Base-by-base conservation (phyloP, 2,113 vertebrate genomes). In the Phocoena phocoena region DNA sequence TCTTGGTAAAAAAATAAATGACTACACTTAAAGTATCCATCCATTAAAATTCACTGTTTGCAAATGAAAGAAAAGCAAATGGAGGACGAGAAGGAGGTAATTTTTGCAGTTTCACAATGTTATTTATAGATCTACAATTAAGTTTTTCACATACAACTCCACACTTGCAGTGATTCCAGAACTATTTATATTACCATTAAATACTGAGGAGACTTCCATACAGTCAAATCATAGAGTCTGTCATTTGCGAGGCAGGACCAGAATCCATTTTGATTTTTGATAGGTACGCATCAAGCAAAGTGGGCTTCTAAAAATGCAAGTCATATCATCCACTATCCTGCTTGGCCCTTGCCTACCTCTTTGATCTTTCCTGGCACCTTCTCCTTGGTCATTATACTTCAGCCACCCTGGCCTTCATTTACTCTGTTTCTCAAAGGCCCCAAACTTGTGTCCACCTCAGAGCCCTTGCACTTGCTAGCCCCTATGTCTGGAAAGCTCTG, bases 201-300 rank as follows among this genome's bases (percentile, higher is more conserved):
- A 93, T 93, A 88, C 17, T 15, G 67, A 88, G 74, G 63, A 92
- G 55, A 28, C 50, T 89, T 82, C 82, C n/a, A 60, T 76, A 74
- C 20, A 82, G 1, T 96, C 47, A 89, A 86, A 62, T 76, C 18
- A 71, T 21, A 63, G 50, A 71, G n/a, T 62, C 58, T 94, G 1
- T 62, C 25, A 92, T 96, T 95, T 83, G 74, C 74, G 83, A 96
- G 58, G 21, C 31, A 82, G 13, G 88, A 23, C 82, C 86, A 88
- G 76, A 80, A 84, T 89, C 58, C 41, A 87, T 95, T 95, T 86
- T 92, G 47, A 63, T 79, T 87, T 93, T 92, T 90, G 60, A 21
- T 88, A 68, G 21, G 12, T 89, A 9, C 5, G 14, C 53, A 53
- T 31, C 53, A 93, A 77, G 65, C 76, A 67, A 63, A 77, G 41